Evolutionary conservation across 2,888 invertebrate genomes (phyloP).

Genomic region (Drosophila kokeensis): DNA sequence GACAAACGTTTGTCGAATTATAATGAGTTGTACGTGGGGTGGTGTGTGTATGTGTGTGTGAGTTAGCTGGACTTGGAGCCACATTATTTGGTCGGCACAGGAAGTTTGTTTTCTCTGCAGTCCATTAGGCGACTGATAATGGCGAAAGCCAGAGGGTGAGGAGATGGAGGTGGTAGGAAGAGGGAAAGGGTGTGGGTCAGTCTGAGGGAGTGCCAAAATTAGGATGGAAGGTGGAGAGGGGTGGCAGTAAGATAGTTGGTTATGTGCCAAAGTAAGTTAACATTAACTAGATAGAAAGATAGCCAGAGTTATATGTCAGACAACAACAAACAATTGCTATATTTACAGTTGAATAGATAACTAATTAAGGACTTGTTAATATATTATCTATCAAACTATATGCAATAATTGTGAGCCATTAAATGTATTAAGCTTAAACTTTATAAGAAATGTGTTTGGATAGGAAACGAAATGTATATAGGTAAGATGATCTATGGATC

Average conservation of each 20-base stretch:
- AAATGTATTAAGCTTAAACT: too few species aligned
- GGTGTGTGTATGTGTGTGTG: background rate
- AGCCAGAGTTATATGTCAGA: background rate
- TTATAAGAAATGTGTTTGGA: background rate
- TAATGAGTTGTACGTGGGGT: constrained; percentile 60
- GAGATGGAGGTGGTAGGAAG: background rate
- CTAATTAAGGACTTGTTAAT: background rate
- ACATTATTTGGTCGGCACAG: constrained; percentile 59
- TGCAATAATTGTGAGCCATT: background rate
- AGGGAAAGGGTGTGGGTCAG: background rate
- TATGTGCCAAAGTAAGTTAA: background rate
- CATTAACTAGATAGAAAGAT: background rate
- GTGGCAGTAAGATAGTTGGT: background rate
- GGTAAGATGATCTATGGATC: background rate
- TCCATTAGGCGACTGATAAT: constrained; percentile 66
- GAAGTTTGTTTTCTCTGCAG: constrained; percentile 59
- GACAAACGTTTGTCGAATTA: constrained; percentile 43
- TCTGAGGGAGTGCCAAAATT: background rate
- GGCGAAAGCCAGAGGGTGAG: background rate
- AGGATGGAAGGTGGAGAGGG: too few species aligned
- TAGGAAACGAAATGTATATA: background rate
- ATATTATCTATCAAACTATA: background rate
- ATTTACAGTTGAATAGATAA: background rate
- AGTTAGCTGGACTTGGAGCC: constrained; percentile 6
- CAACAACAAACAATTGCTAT: background rate